Percentiles rank a stretch among this genome's conserved stretches.
phyloP scores from a whole-genome alignment of 2,888 invertebrate species.

The Aelia acuminata region DNA sequence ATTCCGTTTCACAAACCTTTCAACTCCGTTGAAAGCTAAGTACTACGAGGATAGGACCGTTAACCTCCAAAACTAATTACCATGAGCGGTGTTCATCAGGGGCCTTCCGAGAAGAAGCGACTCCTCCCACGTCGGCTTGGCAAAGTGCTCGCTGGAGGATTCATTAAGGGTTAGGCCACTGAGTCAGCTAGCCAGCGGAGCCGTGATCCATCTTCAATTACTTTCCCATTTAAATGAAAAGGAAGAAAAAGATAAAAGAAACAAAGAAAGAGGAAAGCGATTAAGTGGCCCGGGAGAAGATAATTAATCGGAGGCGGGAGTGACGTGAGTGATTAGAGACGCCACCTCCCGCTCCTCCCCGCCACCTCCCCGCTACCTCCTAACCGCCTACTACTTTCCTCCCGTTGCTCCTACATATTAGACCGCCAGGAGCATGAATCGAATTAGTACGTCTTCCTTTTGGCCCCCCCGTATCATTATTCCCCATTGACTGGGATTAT shows the following conservation, averaged over 20 bases:
- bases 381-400: constrained; percentile 45
- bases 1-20: background rate
- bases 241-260: background rate
- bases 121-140: background rate
- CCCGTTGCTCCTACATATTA: background rate
- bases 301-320: constrained; percentile 44
- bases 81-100: background rate
- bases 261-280: constrained; percentile 18
- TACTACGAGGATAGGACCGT: background rate
- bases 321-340: constrained; percentile 18
- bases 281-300: background rate
- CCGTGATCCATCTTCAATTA: constrained; percentile 45
- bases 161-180: background rate
- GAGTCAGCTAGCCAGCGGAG: background rate
- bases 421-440: background rate
- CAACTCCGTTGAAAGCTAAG: background rate
- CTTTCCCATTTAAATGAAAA: constrained; percentile 44
- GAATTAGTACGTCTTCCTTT: constrained; percentile 6
- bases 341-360: background rate
- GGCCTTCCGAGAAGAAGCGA: constrained; percentile 3
- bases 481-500: constrained; percentile 16
- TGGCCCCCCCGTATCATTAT: constrained; percentile 13
- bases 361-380: background rate
- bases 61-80: constrained; percentile 25
- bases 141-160: background rate